A percentile compares a stretch with the other conserved stretches of the same genome.
phyloP scores from a whole-genome alignment of 1,140 invertebrate species.

The Zaprionus ornatus region DNA sequence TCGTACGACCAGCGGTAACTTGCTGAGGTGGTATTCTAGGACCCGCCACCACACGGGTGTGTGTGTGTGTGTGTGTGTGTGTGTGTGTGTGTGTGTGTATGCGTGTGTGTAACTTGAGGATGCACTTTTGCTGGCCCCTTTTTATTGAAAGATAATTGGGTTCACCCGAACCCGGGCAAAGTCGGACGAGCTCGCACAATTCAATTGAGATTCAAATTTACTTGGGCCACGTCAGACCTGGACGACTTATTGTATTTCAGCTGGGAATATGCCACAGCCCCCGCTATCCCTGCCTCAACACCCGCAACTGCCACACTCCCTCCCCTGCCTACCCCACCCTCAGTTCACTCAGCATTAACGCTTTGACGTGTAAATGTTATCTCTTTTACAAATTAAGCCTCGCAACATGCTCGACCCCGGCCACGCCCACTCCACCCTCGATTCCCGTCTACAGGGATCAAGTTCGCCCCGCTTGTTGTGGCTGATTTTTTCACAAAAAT shows the following conservation, averaged over 20 bases:
- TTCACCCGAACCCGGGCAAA: conserved; percentile 37
- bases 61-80: not conserved
- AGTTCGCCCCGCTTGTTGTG: conserved; percentile 45
- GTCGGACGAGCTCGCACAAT: conserved; percentile 53
- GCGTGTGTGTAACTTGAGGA: conserved; percentile 77
- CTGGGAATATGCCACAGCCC: conserved; percentile 41
- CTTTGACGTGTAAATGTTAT: conserved; percentile 81
- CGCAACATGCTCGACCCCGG: conserved; percentile 17
- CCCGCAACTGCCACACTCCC: conserved; percentile 35
- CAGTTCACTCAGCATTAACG: conserved; percentile 16
- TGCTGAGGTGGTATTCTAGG: too few relatives aligned
- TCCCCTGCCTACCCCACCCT: not conserved
- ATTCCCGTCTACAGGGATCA: not conserved
- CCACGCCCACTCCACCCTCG: not conserved
- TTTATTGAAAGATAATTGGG: conserved; percentile 83
- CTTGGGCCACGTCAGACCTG: conserved; percentile 48
- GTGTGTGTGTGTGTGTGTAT: conserved; percentile 1
- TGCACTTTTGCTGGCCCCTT: conserved; percentile 71
- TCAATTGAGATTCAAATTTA: conserved; percentile 83
- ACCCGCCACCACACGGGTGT: too few relatives aligned
- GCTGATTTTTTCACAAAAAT: conserved; percentile 52
- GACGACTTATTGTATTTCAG: conserved; percentile 67
- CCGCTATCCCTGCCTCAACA: conserved; percentile 14
- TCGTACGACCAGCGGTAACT: too few relatives aligned
- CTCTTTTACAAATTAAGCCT: conserved; percentile 77